phyloP scores from a whole-genome alignment of 1,140 invertebrate genomes.

The Calephelis virginiensis region DNA sequence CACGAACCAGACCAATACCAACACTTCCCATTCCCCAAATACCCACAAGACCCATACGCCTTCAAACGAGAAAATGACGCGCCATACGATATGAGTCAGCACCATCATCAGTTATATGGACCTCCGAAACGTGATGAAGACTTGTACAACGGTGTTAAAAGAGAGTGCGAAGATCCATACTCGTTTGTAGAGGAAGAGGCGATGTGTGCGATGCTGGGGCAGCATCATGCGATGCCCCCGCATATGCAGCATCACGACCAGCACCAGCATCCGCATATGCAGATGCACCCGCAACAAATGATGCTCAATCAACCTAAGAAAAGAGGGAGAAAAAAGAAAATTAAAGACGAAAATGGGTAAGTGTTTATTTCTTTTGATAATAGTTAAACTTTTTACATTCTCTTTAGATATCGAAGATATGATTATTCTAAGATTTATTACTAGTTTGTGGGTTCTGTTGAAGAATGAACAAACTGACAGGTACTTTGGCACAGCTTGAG shows the following conservation, averaged over 20 bases:
- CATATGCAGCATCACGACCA: slow-evolving; percentile 62
- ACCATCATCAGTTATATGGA: slow-evolving; percentile 48
- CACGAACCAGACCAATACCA: slow-evolving; percentile 53
- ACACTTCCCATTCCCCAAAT: slow-evolving; percentile 66
- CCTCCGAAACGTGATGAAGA: slow-evolving; percentile 64
- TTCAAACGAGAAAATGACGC: slow-evolving; percentile 65
- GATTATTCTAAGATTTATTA: too few species aligned
- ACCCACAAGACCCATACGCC: slow-evolving; percentile 53
- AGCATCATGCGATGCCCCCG: slow-evolving; percentile 50
- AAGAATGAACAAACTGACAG: too few species aligned
- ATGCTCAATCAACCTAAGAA: slow-evolving; percentile 86
- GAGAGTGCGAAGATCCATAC: slow-evolving; percentile 83
- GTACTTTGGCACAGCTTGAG: too few species aligned
- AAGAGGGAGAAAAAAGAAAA: slow-evolving; percentile 89
- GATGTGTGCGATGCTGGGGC: slow-evolving; percentile 77
- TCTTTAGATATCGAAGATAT: too few species aligned
- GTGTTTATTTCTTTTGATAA: slow-evolving; percentile 23
- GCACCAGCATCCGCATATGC: slow-evolving; percentile 58
- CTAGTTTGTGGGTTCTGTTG: too few species aligned
- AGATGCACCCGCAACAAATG: slow-evolving; percentile 76
- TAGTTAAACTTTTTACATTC: not conserved
- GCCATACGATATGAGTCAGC: slow-evolving; percentile 73
- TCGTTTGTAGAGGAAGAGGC: slow-evolving; percentile 89
- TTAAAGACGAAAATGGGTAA: slow-evolving; percentile 81
- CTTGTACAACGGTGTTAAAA: slow-evolving; percentile 69